These are phyloP conservation scores for Lycocorax pyrrhopterus DNA, from an alignment of 2,113 vertebrate species.

Conservation along the genomic window DNA sequence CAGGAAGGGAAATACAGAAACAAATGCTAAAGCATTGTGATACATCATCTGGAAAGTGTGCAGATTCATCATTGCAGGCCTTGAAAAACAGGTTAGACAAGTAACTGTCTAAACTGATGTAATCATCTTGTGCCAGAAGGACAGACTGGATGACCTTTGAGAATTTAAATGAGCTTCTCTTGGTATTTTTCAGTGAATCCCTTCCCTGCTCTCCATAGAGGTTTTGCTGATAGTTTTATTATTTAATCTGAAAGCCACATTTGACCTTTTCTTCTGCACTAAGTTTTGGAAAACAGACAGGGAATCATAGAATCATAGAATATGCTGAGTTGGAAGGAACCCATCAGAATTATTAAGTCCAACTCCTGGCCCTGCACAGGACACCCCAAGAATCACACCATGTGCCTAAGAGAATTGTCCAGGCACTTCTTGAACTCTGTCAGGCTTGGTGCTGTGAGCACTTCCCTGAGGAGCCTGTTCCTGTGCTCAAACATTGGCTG, in stretches of 20 bases:
- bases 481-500: accelerated
- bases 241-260: neutral
- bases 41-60: neutral
- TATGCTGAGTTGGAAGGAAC: neutral
- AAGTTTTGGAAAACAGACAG: neutral
- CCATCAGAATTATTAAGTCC: neutral
- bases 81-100: neutral
- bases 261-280: neutral
- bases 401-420: neutral
- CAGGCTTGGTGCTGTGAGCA: neutral
- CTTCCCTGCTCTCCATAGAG: neutral
- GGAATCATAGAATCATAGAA: neutral
- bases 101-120: neutral
- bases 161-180: neutral
- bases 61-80: neutral
- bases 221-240: neutral
- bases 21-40: neutral
- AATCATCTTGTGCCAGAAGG: neutral
- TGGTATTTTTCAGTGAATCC: neutral
- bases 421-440: neutral
- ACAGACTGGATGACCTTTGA: neutral
- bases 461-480: neutral
- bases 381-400: neutral
- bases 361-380: neutral
- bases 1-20: neutral